Percentiles rank a stretch among this genome's conserved stretches.
Evolutionary conservation across 2,888 invertebrate species (phyloP).

Genomic region (Pheosia tremula): DNA sequence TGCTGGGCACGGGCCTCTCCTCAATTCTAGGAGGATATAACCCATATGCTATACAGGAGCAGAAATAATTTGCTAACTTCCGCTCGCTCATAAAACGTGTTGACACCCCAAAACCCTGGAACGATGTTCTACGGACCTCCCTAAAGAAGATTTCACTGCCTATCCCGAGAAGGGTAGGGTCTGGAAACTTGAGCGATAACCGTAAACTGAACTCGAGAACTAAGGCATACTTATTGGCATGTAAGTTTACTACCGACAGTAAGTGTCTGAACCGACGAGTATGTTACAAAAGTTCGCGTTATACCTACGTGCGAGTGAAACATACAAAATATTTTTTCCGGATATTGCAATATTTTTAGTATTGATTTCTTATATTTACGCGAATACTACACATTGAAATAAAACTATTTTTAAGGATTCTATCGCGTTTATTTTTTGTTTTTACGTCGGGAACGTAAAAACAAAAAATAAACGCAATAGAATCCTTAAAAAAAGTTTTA

Average conservation of each 20-base stretch:
- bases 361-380: no score
- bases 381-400: no score
- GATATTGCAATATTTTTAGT: background rate
- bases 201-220: slow-evolving; percentile 37
- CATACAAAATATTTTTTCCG: background rate
- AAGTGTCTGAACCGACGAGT: slow-evolving; percentile 34
- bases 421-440: no score
- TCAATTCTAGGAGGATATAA: no score
- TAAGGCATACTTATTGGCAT: slow-evolving; percentile 40
- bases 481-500: no score
- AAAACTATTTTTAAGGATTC: no score
- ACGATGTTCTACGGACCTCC: slow-evolving; percentile 1
- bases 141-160: slow-evolving; percentile 3
- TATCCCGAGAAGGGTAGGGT: background rate
- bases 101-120: background rate
- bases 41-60: no score
- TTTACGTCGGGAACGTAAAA: no score
- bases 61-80: no score
- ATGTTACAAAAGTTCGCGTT: slow-evolving; percentile 32
- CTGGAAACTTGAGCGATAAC: slow-evolving; percentile 38
- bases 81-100: background rate
- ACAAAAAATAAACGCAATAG: no score
- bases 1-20: no score
- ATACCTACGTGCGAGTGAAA: slow-evolving; percentile 15
- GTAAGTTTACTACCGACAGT: slow-evolving; percentile 36